A percentile compares a stretch with the other conserved stretches of the same genome.
phyloP scores from a whole-genome alignment of 2,113 vertebrate species.

The Oryzias melastigma region DNA sequence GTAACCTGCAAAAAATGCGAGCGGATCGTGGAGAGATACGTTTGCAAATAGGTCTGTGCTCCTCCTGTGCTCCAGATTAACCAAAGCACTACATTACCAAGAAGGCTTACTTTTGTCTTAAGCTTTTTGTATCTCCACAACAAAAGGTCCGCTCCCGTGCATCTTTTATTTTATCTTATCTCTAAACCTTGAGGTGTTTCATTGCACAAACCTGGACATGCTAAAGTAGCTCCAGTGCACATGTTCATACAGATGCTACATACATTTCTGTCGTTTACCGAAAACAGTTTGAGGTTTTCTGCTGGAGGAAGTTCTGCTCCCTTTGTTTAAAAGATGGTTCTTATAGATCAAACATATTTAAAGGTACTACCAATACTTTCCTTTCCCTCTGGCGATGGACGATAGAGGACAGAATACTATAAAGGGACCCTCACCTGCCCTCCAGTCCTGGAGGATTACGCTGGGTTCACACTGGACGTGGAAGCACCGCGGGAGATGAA shows the following conservation, averaged over 20 bases:
- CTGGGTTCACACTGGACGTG: too few species aligned
- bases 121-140: conserved; percentile 66
- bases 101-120: conserved; percentile 66
- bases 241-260: conserved; percentile 50
- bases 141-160: conserved; percentile 54
- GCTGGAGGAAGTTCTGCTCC: conserved; percentile 56
- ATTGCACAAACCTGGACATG: conserved; percentile 41
- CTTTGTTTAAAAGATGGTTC: conserved; percentile 48
- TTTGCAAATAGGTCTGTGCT: conserved; percentile 88
- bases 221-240: conserved; percentile 24
- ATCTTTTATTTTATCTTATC: conserved; percentile 50
- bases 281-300: conserved; percentile 66
- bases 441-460: conserved; percentile 49
- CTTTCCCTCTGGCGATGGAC: conserved; percentile 50
- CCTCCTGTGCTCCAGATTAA: conserved; percentile 35
- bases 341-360: conserved; percentile 54
- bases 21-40: conserved; percentile 90
- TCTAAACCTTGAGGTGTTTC: conserved; percentile 35
- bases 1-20: conserved; percentile 97
- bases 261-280: conserved; percentile 68
- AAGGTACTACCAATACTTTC: conserved; percentile 39
- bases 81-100: conserved; percentile 72
- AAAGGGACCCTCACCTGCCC: conserved; percentile 74
- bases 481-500: too few species aligned
- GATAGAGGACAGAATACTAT: conserved; percentile 48